Conservation (phyloP, 2,888 invertebrate species). For the Drosophila atripex region DNA sequence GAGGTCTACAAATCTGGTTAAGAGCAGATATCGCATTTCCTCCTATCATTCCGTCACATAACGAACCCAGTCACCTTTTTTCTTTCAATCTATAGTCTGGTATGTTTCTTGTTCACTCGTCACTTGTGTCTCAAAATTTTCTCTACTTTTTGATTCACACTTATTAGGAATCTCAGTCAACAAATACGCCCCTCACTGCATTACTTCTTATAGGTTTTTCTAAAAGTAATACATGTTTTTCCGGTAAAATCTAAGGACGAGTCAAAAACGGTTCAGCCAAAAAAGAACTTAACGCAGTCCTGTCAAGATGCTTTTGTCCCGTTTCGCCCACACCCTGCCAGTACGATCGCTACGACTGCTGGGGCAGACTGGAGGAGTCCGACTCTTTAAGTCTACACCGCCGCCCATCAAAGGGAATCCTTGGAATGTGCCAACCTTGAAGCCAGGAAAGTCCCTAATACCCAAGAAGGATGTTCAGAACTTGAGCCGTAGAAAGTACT, state of each 20-base stretch:
- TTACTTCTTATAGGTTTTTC: neutral
- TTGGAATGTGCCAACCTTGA: neutral
- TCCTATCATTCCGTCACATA: neutral
- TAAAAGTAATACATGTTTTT: neutral
- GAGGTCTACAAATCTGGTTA: constrained; percentile 4
- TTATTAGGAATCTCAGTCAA: neutral
- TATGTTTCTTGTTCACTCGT: neutral
- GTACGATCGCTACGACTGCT: constrained; percentile 37
- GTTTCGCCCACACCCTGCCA: constrained; percentile 43
- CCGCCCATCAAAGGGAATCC: neutral
- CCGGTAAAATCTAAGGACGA: neutral
- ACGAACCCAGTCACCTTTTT: neutral
- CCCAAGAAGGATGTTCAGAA: constrained; percentile 14
- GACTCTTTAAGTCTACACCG: constrained; percentile 40
- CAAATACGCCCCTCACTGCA: neutral
- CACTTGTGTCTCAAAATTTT: constrained; percentile 17
- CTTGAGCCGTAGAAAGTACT: constrained; percentile 33
- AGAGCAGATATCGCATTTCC: neutral
- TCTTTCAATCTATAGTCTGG: neutral
- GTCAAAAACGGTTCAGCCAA: neutral
- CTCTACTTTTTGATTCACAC: constrained; percentile 1
- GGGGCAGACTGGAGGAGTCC: constrained; percentile 16
- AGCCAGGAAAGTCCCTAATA: constrained; percentile 12
- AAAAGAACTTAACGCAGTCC: neutral
- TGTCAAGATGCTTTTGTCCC: constrained; percentile 57